phyloP scores from a whole-genome alignment of 2,888 invertebrate genomes.

The Drosophila paracracens region DNA sequence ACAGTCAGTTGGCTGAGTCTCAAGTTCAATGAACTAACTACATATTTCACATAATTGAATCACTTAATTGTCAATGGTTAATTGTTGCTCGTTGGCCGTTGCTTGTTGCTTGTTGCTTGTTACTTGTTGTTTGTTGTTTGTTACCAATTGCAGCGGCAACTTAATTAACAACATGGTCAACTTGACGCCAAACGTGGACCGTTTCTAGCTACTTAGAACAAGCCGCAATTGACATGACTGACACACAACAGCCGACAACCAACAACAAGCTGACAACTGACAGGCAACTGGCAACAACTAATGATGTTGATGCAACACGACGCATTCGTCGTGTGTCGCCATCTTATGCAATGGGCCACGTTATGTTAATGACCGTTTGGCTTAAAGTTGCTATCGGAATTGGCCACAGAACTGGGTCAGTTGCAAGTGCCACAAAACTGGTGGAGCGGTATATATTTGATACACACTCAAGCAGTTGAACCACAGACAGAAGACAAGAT shows the following conservation, averaged over 20 bases:
- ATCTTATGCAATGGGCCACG: conserved; percentile 40
- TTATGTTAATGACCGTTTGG: conserved; percentile 52
- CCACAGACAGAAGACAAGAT: background rate
- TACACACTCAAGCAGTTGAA: background rate
- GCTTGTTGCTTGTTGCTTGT: background rate
- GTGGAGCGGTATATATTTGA: conserved; percentile 4
- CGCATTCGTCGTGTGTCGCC: conserved; percentile 26
- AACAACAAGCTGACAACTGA: conserved; percentile 3
- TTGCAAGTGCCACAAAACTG: conserved; percentile 26
- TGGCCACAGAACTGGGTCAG: conserved; percentile 50
- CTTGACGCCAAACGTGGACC: conserved; percentile 1
- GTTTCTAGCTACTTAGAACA: conserved; percentile 29
- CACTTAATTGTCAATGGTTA: conserved; percentile 20
- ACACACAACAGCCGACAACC: background rate
- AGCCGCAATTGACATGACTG: conserved; percentile 37
- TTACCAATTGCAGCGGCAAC: conserved; percentile 27
- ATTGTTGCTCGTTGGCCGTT: background rate
- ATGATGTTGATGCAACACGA: conserved; percentile 43
- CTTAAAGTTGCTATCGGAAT: conserved; percentile 33
- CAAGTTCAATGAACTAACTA: conserved; percentile 49
- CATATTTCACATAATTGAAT: conserved; percentile 31
- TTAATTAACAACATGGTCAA: conserved; percentile 40
- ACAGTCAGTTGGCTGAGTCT: conserved; percentile 1
- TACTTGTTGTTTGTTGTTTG: conserved; percentile 2
- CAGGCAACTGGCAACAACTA: conserved; percentile 8